These are phyloP conservation scores for Diadophis punctatus DNA, from an alignment of 2,113 vertebrate genomes.

Conservation along the genomic window DNA sequence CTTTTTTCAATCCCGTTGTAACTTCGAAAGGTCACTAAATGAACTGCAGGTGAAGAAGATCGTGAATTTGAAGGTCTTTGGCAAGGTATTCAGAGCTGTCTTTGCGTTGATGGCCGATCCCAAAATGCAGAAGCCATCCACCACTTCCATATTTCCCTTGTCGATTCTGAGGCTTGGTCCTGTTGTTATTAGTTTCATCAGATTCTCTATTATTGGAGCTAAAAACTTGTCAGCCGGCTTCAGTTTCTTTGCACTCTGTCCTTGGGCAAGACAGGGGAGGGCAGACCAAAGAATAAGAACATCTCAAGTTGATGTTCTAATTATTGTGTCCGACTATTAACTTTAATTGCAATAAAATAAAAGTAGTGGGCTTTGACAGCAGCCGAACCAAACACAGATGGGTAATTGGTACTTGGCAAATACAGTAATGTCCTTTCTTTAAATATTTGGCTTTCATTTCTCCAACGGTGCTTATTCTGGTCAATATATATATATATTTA, in stretches of 20 bases:
- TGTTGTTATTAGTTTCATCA: neutral
- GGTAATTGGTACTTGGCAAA: neutral
- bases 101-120: neutral
- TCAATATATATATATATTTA: too few relatives aligned
- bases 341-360: neutral
- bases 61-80: too few relatives aligned
- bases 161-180: neutral
- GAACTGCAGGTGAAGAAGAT: too few relatives aligned
- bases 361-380: neutral
- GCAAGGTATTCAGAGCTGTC: neutral
- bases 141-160: neutral
- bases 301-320: neutral
- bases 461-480: neutral
- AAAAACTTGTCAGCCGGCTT: neutral
- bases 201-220: neutral
- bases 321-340: neutral
- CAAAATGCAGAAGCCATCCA: neutral
- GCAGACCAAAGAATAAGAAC: neutral
- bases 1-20: too few relatives aligned
- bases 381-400: neutral
- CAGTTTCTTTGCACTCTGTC: neutral
- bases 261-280: neutral
- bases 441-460: neutral
- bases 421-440: neutral
- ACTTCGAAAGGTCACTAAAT: too few relatives aligned